These are phyloP conservation scores for Seriola aureovittata DNA, from an alignment of 2,113 vertebrate genomes.

Conservation along the genomic window DNA sequence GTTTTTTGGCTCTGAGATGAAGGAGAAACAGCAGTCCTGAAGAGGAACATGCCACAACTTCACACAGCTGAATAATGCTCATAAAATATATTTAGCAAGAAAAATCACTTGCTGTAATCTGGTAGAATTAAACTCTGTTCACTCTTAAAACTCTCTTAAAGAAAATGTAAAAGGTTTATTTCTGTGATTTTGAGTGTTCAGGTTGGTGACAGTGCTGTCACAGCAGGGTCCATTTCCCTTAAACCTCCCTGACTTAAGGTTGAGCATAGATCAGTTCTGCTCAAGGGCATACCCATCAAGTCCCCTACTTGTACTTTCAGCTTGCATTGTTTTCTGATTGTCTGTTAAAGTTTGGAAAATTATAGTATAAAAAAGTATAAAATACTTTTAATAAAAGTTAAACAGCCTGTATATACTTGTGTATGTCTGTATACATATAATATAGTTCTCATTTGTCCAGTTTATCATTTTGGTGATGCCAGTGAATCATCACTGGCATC, in stretches of 20 bases:
- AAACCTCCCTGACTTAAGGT: conserved; percentile 54
- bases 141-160: conserved; percentile 31
- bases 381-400: conserved; percentile 35
- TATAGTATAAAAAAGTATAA: no score
- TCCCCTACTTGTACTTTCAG: conserved; percentile 49
- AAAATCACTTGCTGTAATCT: conserved; percentile 39
- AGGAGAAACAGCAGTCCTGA: conserved; percentile 49
- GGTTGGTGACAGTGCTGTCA: conserved; percentile 46
- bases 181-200: conserved; percentile 28
- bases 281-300: conserved; percentile 40
- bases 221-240: conserved; percentile 53
- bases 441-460: conserved; percentile 32
- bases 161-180: conserved; percentile 33
- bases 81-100: conserved; percentile 41
- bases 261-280: conserved; percentile 56
- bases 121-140: conserved; percentile 7
- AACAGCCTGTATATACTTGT: conserved; percentile 30
- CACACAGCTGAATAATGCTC: conserved; percentile 56
- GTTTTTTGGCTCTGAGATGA: conserved; percentile 72
- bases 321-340: conserved; percentile 61
- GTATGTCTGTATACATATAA: not conserved
- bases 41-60: conserved; percentile 61
- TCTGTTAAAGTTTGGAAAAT: conserved; percentile 59
- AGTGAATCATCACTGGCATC: not conserved
- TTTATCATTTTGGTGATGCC: conserved; percentile 30